These are phyloP conservation scores for Rynchops niger DNA, from an alignment of 2,113 vertebrate species.

Conservation along the genomic window DNA sequence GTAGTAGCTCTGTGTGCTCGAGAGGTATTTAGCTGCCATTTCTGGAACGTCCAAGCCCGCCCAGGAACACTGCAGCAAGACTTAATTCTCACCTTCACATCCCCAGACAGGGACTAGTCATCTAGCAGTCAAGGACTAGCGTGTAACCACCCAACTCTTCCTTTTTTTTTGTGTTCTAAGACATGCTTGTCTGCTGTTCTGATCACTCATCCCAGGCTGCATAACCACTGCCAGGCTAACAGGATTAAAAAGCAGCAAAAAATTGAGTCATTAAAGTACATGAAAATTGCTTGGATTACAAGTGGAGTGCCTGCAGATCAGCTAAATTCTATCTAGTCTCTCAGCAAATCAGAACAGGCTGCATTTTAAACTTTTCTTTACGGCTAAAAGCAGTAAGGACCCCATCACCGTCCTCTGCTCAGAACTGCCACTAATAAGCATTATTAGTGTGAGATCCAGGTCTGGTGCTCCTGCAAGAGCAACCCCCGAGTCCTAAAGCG, in stretches of 20 bases:
- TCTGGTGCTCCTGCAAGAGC: neutral
- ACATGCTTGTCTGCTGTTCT: neutral
- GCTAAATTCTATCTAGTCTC: neutral
- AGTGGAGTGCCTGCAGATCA: neutral
- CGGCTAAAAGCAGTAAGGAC: neutral
- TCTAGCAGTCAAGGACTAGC: neutral
- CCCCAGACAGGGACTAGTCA: neutral
- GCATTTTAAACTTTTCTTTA: neutral
- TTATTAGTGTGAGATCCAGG: neutral
- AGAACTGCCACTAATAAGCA: neutral
- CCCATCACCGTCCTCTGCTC: neutral
- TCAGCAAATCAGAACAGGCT: neutral
- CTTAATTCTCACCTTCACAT: neutral
- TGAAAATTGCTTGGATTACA: neutral
- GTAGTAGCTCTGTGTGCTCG: neutral
- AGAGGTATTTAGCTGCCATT: neutral
- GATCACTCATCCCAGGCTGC: neutral
- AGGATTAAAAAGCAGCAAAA: constrained; percentile 2
- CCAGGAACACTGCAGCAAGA: neutral
- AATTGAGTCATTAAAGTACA: neutral
- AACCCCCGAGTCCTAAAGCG: neutral
- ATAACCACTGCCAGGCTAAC: neutral
- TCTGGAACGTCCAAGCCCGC: neutral
- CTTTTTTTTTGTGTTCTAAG: neutral
- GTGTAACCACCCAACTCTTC: neutral